A percentile compares a stretch with the other conserved stretches of the same genome.
Evolutionary conservation across 1,140 invertebrate species (phyloP).

Genomic region (Lycorma delicatula): DNA sequence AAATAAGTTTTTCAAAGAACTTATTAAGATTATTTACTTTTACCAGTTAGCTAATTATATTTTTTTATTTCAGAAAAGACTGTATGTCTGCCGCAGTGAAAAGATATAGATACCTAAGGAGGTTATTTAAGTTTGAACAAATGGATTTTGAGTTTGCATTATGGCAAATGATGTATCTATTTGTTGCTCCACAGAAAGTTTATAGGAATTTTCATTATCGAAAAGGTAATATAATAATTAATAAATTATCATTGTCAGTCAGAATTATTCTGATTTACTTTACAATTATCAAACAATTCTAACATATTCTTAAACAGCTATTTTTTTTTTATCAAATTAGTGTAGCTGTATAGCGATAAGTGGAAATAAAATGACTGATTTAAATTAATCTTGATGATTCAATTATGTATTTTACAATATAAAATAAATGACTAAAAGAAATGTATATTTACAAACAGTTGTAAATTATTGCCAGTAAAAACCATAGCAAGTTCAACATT

Average conservation of each 20-base stretch:
- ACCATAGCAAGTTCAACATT: no score
- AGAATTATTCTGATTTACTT: neutral
- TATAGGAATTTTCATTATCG: constrained; percentile 97
- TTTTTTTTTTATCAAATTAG: no score
- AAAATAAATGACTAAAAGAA: no score
- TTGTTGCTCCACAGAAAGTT: constrained; percentile 93
- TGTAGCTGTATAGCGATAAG: no score
- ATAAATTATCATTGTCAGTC: neutral
- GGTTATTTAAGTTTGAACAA: constrained; percentile 88
- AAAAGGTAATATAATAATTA: constrained; percentile 71
- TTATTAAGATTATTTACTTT: constrained; percentile 6
- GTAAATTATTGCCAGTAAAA: no score
- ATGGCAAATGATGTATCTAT: constrained; percentile 98
- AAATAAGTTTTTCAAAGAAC: no score
- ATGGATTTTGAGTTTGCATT: constrained; percentile 99
- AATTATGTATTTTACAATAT: no score
- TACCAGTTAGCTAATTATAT: constrained; percentile 5
- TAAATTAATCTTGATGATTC: no score
- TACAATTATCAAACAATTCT: no score
- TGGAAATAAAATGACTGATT: no score
- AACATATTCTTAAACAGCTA: no score
- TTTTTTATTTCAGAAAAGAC: constrained; percentile 45
- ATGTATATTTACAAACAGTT: no score
- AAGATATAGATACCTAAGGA: constrained; percentile 83
- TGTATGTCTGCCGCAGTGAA: constrained; percentile 82